A percentile compares a stretch with the other conserved stretches of the same genome.
phyloP scores from a whole-genome alignment of 37 sponge, comb jelly and placozoan species.

The Aplysina aerophoba region DNA sequence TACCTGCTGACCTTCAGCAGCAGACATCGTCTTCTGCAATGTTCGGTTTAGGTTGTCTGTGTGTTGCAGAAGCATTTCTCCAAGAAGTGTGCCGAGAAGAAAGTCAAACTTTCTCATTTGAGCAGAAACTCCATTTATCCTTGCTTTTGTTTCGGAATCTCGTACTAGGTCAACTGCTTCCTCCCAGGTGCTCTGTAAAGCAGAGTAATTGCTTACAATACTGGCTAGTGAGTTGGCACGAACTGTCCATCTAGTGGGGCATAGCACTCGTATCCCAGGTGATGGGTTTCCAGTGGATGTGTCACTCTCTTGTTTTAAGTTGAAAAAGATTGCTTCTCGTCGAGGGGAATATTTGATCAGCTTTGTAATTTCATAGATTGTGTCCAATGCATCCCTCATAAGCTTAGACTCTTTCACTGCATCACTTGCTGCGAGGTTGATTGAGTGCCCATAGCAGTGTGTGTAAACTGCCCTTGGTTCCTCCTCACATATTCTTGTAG shows the following conservation, averaged over 20 bases:
- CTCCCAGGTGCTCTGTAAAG: constrained; percentile 49
- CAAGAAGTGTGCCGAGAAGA: constrained; percentile 1
- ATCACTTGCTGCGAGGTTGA: too few species aligned
- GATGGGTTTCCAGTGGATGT: too few species aligned
- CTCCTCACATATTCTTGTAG: too few species aligned
- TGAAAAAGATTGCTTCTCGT: too few species aligned
- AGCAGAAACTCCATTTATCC: neutral
- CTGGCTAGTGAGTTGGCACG: constrained; percentile 48
- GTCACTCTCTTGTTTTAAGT: too few species aligned
- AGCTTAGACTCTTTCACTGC: too few species aligned
- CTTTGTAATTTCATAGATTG: too few species aligned
- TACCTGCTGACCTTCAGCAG: constrained; percentile 43
- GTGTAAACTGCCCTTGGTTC: too few species aligned
- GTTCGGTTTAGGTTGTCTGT: constrained; percentile 36
- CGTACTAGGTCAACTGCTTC: constrained; percentile 26
- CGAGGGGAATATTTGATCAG: too few species aligned
- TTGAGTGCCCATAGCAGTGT: too few species aligned
- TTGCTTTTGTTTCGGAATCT: constrained; percentile 32
- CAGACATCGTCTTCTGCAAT: constrained; percentile 40
- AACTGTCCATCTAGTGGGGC: constrained; percentile 65
- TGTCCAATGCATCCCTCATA: too few species aligned
- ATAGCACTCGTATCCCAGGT: constrained; percentile 43
- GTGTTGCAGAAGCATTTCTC: constrained; percentile 37
- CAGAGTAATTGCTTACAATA: constrained; percentile 46
- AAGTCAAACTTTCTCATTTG: neutral